Conservation (phyloP, 2,113 vertebrate species). For the Proterorhinus semilunaris region DNA sequence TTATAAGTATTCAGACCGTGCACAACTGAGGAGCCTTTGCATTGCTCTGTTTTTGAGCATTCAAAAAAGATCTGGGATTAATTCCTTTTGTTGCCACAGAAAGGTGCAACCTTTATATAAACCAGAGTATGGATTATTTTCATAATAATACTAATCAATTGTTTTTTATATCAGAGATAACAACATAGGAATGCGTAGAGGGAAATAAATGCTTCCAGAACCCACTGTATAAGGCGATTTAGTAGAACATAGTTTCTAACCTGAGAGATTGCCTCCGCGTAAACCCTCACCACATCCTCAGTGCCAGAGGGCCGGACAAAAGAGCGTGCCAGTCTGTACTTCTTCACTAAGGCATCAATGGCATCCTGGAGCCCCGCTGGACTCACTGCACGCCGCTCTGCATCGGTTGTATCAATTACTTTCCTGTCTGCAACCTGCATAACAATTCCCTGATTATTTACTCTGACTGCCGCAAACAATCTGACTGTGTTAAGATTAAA, state of each 20-base stretch:
- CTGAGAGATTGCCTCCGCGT: constrained; percentile 91
- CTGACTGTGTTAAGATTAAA: too few relatives aligned
- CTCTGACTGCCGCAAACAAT: neutral
- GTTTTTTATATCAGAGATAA: too few relatives aligned
- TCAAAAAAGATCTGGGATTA: too few relatives aligned
- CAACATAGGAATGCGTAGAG: too few relatives aligned
- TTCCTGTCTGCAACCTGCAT: constrained; percentile 85
- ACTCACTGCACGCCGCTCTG: constrained; percentile 81
- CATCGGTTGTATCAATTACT: constrained; percentile 86
- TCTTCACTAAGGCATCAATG: constrained; percentile 81
- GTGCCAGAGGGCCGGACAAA: constrained; percentile 97
- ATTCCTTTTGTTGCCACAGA: too few relatives aligned
- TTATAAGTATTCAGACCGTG: too few relatives aligned
- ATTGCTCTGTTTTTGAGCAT: too few relatives aligned
- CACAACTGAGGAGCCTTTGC: too few relatives aligned
- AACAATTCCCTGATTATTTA: neutral
- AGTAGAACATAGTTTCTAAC: constrained; percentile 66
- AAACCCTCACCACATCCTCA: constrained; percentile 90
- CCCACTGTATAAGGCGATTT: too few relatives aligned
- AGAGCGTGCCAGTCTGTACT: constrained; percentile 78
- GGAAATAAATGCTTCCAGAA: neutral
- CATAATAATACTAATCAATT: too few relatives aligned
- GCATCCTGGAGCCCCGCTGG: constrained; percentile 87
- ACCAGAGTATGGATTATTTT: too few relatives aligned
- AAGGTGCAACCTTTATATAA: too few relatives aligned